These are phyloP conservation scores for Passer montanus DNA, from an alignment of 2,113 vertebrate species.

Conservation along the genomic window DNA sequence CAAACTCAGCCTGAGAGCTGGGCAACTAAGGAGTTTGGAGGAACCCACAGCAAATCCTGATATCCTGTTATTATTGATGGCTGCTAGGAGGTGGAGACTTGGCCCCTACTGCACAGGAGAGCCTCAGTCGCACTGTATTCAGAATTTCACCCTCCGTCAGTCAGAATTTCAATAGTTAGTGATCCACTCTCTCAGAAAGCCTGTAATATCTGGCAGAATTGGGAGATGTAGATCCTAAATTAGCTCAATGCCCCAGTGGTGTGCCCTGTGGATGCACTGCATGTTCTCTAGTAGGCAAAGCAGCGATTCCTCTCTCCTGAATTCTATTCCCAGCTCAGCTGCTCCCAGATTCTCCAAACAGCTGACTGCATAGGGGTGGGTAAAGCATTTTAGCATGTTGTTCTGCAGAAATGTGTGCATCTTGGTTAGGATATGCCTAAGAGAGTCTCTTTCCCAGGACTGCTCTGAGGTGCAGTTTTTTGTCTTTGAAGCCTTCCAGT, in stretches of 20 bases:
- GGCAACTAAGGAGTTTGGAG: neutral
- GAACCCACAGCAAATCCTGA: neutral
- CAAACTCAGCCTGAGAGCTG: neutral
- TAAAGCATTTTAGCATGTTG: neutral
- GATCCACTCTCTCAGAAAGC: neutral
- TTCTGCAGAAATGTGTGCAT: neutral
- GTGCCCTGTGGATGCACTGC: neutral
- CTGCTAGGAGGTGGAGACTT: neutral
- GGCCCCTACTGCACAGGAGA: neutral
- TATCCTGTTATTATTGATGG: neutral
- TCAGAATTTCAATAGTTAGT: neutral
- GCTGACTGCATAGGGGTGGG: neutral
- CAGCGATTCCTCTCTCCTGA: neutral
- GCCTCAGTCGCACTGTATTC: neutral
- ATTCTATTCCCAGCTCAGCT: neutral
- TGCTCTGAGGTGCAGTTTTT: neutral
- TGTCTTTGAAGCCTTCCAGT: neutral
- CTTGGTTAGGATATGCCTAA: neutral
- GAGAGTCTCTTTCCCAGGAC: neutral
- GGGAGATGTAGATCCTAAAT: neutral
- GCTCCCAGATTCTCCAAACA: neutral
- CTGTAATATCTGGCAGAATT: neutral
- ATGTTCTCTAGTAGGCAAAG: neutral
- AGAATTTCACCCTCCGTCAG: neutral
- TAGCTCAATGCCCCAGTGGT: neutral